Evolutionary conservation across 2,113 vertebrate genomes (phyloP).

Genomic region (Sporophila hypoxantha): DNA sequence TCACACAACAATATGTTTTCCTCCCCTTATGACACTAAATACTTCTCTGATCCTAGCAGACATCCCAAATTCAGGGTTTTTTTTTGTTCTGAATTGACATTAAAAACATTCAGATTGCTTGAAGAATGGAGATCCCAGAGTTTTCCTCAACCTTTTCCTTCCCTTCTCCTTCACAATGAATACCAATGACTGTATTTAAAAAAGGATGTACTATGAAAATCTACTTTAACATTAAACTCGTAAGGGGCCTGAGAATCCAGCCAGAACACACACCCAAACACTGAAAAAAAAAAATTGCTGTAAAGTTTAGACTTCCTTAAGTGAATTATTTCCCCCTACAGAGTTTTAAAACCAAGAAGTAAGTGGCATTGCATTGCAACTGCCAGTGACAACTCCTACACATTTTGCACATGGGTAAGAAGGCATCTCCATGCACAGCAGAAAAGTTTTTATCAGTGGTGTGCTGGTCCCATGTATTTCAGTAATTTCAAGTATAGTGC

Average conservation of each 20-base stretch:
- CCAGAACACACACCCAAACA: neutral
- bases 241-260: neutral
- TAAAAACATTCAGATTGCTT: neutral
- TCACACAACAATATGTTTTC: neutral
- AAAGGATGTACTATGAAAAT: neutral
- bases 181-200: neutral
- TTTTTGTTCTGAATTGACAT: neutral
- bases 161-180: neutral
- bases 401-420: neutral
- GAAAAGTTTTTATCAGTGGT: neutral
- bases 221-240: neutral
- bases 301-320: neutral
- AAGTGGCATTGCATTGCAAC: neutral
- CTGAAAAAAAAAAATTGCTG: neutral
- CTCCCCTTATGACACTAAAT: neutral
- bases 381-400: neutral
- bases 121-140: neutral
- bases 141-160: neutral
- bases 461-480: neutral
- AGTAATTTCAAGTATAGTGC: neutral
- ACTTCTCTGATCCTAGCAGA: neutral
- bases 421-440: neutral
- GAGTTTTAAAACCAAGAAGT: neutral
- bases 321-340: neutral
- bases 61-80: rapidly evolving